Evolutionary conservation across 2,797 vertebrate genomes (phyloP).

Genomic region (Coregonus ussuriensis): DNA sequence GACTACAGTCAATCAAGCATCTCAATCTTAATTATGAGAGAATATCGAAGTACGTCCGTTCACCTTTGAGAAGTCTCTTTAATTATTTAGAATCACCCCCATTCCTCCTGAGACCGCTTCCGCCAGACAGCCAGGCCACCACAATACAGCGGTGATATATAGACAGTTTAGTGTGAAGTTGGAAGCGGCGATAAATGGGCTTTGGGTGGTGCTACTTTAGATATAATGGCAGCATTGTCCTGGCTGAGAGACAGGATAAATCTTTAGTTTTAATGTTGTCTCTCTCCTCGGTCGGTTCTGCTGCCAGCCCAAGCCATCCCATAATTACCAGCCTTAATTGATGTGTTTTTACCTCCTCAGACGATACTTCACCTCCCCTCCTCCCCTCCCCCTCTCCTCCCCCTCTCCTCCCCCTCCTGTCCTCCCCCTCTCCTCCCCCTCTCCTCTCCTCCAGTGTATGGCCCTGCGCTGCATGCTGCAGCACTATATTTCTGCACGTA

Average conservation of each 20-base stretch:
- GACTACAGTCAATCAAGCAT: slow-evolving; percentile 5
- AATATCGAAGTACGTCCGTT: background rate
- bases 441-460: slow-evolving; percentile 31
- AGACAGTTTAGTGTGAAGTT: slow-evolving; percentile 48
- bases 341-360: slow-evolving; percentile 73
- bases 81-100: background rate
- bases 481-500: slow-evolving; percentile 77
- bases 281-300: slow-evolving; percentile 57
- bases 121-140: background rate
- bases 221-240: slow-evolving; percentile 64
- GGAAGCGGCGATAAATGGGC: slow-evolving; percentile 47
- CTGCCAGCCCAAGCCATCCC: slow-evolving; percentile 72
- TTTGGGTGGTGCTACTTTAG: slow-evolving; percentile 46
- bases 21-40: slow-evolving; percentile 14
- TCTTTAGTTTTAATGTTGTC: slow-evolving; percentile 77
- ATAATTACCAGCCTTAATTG: slow-evolving; percentile 80
- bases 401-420: background rate
- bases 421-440: no score
- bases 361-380: slow-evolving; percentile 67
- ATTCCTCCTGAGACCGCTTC: background rate
- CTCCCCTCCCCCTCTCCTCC: slow-evolving; percentile 32
- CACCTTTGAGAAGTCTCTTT: background rate
- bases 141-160: slow-evolving; percentile 23
- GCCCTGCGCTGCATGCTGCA: slow-evolving; percentile 51
- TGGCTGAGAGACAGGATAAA: slow-evolving; percentile 46